Percentiles rank a stretch among this genome's conserved stretches.
These are phyloP conservation scores for Alaudala cheleensis DNA, from an alignment of 2,113 vertebrate species.

Conservation along the genomic window DNA sequence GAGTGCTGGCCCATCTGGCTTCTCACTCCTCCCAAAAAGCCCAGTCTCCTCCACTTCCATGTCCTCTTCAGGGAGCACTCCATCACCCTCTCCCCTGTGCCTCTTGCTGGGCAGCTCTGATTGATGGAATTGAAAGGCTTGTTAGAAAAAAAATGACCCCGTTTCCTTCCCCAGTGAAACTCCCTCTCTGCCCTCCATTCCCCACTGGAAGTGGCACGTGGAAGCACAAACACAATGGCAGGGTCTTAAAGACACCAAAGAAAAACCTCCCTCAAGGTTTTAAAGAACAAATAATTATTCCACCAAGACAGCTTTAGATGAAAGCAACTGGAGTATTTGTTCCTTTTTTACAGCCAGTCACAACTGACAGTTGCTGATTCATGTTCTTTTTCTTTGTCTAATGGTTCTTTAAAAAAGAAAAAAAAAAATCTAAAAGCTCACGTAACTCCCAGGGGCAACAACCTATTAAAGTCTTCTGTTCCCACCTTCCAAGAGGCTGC, in stretches of 20 bases:
- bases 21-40: slow-evolving; percentile 68
- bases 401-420: not conserved
- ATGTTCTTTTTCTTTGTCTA: not conserved
- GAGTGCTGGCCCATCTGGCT: not conserved
- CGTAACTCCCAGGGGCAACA: not conserved
- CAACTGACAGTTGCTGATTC: not conserved
- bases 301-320: not conserved
- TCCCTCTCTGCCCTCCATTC: not conserved
- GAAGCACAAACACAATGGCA: not conserved
- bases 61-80: slow-evolving; percentile 28
- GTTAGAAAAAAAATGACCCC: not conserved
- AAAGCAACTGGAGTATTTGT: not conserved
- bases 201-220: rapidly evolving
- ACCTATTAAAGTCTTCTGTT: not conserved
- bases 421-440: not conserved
- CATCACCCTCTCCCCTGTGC: slow-evolving; percentile 72
- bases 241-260: not conserved
- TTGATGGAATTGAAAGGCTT: not conserved
- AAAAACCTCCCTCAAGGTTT: not conserved
- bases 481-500: not conserved
- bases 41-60: slow-evolving; percentile 74
- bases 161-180: not conserved
- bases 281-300: not conserved
- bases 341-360: not conserved
- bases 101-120: slow-evolving; percentile 82